Base-by-base conservation (phyloP, 1,140 invertebrate species). In the Calycopis cecrops region DNA sequence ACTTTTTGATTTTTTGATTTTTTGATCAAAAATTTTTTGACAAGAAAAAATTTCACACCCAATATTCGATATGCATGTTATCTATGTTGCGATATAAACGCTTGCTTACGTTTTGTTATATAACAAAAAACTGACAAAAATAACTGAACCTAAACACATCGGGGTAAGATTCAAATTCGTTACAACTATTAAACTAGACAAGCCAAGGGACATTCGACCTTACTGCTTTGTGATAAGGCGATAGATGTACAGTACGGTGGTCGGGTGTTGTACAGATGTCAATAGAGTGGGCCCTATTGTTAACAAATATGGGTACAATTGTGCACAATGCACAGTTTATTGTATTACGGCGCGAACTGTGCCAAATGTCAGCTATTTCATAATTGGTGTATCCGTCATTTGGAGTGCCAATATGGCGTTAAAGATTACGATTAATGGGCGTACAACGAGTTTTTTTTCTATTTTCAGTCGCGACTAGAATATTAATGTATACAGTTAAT, bases 221-320 rank as follows among this genome's bases (percentile, higher is more conserved):
- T 42, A 42, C 1, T 12, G 12, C 37, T n/a, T 38, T 12, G 12
- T 4, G 9, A 16, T 42, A 16, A 42, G 16, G 14, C 8, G 14
- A 16, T 12, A 42, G 8, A 11, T 33, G 35, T 37, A 49, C 33
- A 17, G 44, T 37, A 40, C 14, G 28, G 7, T 35, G 4, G 9
- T 14, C 11, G 49, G 37, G 57, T 55, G 47, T 60, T 55, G 64
- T 64, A 58, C 76, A 79, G 76, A 77, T 79, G 76, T 79, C 74
- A 71, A 69, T 62, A 60, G 48, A 65, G 59, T 57, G 35, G 65
- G 65, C 55, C 69, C 59, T 6, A 73, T 79, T 79, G 76, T 79
- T 79, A 79, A 76, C 73, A 77, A 77, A 76, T 28, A 74, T 70
- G 69, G 72, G 65, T 69, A 79, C 73, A 79, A 77, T 73, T 69